Percentiles rank a stretch among this genome's conserved stretches.
Conservation (phyloP, 2,113 vertebrate species). For the Phylloscopus trochiloides region DNA sequence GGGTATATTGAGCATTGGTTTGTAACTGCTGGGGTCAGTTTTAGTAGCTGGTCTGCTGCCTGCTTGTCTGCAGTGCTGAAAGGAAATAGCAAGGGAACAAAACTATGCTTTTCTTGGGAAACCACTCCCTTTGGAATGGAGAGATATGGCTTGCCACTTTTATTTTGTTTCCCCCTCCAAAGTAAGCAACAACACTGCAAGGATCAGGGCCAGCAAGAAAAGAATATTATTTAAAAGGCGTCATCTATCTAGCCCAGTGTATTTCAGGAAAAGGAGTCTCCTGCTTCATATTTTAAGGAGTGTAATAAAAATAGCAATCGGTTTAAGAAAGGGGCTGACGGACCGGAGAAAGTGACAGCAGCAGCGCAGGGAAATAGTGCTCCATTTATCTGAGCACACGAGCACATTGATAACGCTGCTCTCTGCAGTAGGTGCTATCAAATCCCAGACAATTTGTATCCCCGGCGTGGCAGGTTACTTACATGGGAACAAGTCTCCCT, state of each 20-base stretch:
- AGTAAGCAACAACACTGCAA: conserved; percentile 71
- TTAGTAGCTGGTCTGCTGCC: background rate
- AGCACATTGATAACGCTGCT: conserved; percentile 32
- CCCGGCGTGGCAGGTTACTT: conserved; percentile 16
- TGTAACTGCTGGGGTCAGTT: background rate
- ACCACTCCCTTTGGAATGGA: conserved; percentile 76
- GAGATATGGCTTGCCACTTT: conserved; percentile 70
- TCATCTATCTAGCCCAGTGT: conserved; percentile 48
- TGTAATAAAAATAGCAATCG: conserved; percentile 52
- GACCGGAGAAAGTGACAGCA: conserved; percentile 10
- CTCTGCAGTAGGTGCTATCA: conserved; percentile 37
- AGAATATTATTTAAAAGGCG: conserved; percentile 72
- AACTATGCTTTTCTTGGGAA: conserved; percentile 80
- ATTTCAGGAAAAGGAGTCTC: conserved; percentile 67
- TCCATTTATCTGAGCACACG: conserved; percentile 43
- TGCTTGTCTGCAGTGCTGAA: conserved; percentile 41
- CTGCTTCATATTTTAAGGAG: conserved; percentile 53
- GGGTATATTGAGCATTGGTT: fast-evolving
- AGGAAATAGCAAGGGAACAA: conserved; percentile 73
- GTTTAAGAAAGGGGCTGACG: conserved; percentile 53
- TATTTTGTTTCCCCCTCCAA: conserved; percentile 72
- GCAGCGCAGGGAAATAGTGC: background rate
- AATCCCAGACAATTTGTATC: conserved; percentile 46
- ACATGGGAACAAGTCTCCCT: conserved; percentile 25
- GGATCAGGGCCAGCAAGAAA: conserved; percentile 59